phyloP scores from a whole-genome alignment of 2,888 invertebrate species.

The Agriopis aurantiaria region DNA sequence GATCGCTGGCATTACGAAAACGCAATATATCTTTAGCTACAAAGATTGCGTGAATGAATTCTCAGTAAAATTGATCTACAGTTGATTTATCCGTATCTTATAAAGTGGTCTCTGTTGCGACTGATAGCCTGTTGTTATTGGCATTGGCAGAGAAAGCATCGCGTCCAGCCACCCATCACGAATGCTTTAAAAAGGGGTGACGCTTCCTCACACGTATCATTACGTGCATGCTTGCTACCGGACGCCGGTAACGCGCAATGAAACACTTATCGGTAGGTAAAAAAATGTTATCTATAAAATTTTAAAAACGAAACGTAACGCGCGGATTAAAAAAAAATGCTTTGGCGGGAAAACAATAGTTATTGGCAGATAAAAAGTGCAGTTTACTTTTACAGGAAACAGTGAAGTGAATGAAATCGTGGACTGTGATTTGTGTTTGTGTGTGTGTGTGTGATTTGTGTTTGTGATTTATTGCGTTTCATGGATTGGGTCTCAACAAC shows the following conservation, averaged over 20 bases:
- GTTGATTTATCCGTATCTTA: conserved; percentile 16
- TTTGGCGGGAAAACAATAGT: conserved; percentile 46
- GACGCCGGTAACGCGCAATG: conserved; percentile 76
- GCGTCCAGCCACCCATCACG: conserved; percentile 70
- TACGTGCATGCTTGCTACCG: conserved; percentile 74
- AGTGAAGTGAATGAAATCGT: conserved; percentile 15
- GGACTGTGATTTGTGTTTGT: conserved; percentile 9
- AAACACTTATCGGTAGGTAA: conserved; percentile 82
- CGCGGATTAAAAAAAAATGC: background rate
- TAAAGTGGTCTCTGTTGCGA: conserved; percentile 15
- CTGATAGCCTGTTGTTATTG: conserved; percentile 46
- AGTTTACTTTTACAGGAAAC: conserved; percentile 6
- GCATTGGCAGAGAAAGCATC: conserved; percentile 78
- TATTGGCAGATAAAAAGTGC: background rate
- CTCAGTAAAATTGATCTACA: background rate
- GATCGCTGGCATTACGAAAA: background rate
- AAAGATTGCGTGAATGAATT: conserved; percentile 23
- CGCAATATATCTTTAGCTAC: background rate
- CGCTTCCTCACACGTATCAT: conserved; percentile 73
- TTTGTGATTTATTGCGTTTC: conserved; percentile 7
- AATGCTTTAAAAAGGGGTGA: conserved; percentile 81
- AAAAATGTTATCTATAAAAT: background rate
- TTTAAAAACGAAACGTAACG: conserved; percentile 47
- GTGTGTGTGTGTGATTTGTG: conserved; percentile 15
- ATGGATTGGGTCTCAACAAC: conserved; percentile 5